Conservation (phyloP, 2,113 vertebrate species). For the Notechis scutatus region DNA sequence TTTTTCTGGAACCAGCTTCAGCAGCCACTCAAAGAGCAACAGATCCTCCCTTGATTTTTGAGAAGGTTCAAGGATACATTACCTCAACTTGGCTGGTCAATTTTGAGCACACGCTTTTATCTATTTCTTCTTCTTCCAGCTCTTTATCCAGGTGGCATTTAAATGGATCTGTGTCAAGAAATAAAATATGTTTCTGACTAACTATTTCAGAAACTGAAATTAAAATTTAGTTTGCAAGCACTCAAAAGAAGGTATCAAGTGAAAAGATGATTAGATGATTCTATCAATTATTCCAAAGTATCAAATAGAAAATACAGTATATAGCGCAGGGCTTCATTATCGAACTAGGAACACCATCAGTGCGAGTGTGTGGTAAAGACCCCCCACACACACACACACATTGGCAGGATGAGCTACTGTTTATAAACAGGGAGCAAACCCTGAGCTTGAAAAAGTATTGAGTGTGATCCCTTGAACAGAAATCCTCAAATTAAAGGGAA, state of each 20-base stretch:
- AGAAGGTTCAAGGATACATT: constrained; percentile 17
- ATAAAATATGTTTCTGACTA: constrained; percentile 7
- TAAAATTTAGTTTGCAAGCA: not conserved
- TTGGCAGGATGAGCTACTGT: not conserved
- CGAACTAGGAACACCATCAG: not conserved
- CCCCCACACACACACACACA: not conserved
- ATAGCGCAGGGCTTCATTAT: not conserved
- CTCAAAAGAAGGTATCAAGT: not conserved
- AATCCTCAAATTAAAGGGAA: not conserved
- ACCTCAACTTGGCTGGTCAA: constrained; percentile 78
- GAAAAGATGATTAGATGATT: not conserved
- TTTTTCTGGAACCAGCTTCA: not conserved
- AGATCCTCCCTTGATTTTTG: not conserved
- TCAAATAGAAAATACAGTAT: not conserved
- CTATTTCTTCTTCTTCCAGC: constrained; percentile 82
- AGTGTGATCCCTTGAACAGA: not conserved
- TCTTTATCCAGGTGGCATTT: constrained; percentile 79
- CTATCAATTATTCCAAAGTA: not conserved
- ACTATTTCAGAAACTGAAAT: constrained; percentile 17
- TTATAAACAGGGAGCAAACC: not conserved
- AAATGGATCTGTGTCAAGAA: constrained; percentile 78
- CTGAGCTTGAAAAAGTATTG: not conserved
- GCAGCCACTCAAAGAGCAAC: not conserved
- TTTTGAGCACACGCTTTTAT: constrained; percentile 69
- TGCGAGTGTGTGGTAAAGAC: not conserved